Base-by-base conservation (phyloP, 1,140 invertebrate species). In the Lycorma delicatula region DNA sequence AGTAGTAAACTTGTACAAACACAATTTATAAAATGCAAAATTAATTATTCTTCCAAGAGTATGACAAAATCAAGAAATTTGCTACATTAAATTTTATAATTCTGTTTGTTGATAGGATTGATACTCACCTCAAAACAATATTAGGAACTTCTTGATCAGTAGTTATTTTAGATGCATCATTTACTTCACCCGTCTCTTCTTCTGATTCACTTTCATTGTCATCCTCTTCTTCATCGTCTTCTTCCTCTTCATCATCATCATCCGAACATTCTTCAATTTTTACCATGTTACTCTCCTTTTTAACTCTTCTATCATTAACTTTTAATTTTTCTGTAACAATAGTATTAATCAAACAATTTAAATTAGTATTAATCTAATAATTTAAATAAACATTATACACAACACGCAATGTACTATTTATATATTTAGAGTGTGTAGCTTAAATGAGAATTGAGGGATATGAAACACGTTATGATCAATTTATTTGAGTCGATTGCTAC, bases 161-260 rank as follows among this genome's bases (percentile, higher is more conserved):
- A 58, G 48, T 51, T 61, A 28, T 54, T 34, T 28, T 54, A 12
- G 20, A 22, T 11, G 47, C 23, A 5, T 22, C 9, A 27, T 54
- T 54, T 3, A 34, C 16, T 18, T 34, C 13, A 16, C 44, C 27
- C 13, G 23, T 46, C 23, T 70, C 70, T 38, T 65, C 63, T 41
- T 70, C 68, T 29, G 59, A 66, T 18, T 69, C 68, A 49, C 66
- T 68, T 38, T 65, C 66, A 25, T 60, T 60, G 23, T 60, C 62
- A 25, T 64, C 65, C 6, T 64, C 63, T 47, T 68, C 65, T 1
- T 67, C 68, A n/a, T 68, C 66, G 47, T 67, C 58, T 47, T 63
- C 64, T 36, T 67, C 65, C 16, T 66, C 66, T 22, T 63, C 63
- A 12, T 66, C 66, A 22, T 64, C 61, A 48, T 60, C 59, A 36